Conservation (phyloP, 1,140 invertebrate species). For the Philopotamus ludificatus region DNA sequence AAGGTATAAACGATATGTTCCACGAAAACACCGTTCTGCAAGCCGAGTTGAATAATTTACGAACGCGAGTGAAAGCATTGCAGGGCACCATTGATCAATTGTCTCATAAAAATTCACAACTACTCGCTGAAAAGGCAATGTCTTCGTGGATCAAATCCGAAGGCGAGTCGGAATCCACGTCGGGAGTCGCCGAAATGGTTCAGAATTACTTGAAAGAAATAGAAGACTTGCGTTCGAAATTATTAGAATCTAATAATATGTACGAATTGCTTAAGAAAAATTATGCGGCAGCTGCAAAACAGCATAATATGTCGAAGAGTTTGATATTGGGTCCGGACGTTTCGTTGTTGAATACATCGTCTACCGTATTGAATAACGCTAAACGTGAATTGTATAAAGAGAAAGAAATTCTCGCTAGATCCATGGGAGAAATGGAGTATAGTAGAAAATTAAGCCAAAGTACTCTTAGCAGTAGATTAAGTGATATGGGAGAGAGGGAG, state of each 20-base stretch:
- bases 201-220: slow-evolving; percentile 88
- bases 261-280: slow-evolving; percentile 73
- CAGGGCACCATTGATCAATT: slow-evolving; percentile 90
- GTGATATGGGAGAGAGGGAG: slow-evolving; percentile 55
- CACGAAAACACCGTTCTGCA: slow-evolving; percentile 95
- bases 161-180: slow-evolving; percentile 48
- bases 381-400: slow-evolving; percentile 58
- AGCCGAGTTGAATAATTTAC: slow-evolving; percentile 81
- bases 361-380: slow-evolving; percentile 55
- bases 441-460: slow-evolving; percentile 39
- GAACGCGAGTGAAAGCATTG: slow-evolving; percentile 87
- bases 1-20: slow-evolving; percentile 89
- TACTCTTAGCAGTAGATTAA: slow-evolving; percentile 49
- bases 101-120: slow-evolving; percentile 76
- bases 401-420: slow-evolving; percentile 52
- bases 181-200: slow-evolving; percentile 65
- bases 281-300: slow-evolving; percentile 43
- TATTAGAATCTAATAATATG: slow-evolving; percentile 85
- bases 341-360: slow-evolving; percentile 48
- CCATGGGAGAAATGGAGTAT: slow-evolving; percentile 55
- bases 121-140: slow-evolving; percentile 77
- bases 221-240: slow-evolving; percentile 81
- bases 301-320: slow-evolving; percentile 46
- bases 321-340: slow-evolving; percentile 45
- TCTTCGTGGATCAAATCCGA: slow-evolving; percentile 66